Conservation (phyloP, 2,888 invertebrate species). For the Theristus sp. region DNA sequence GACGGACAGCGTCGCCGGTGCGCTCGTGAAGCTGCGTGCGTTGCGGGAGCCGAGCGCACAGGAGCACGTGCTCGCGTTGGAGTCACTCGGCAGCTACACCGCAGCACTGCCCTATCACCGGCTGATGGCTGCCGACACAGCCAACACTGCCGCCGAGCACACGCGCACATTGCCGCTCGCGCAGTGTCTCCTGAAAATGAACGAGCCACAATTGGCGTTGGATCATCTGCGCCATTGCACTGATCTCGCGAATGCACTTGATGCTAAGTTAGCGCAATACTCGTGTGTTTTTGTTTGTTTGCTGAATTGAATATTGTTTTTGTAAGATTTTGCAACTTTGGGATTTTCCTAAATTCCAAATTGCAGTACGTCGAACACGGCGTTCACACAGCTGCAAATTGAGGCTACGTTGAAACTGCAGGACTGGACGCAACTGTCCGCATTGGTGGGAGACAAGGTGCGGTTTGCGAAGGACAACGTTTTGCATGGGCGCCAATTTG, state of each 20-base stretch:
- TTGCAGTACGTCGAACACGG: no score
- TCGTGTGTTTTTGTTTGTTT: no score
- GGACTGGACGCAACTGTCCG: slow-evolving; percentile 56
- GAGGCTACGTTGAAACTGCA: slow-evolving; percentile 75
- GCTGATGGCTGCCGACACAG: background rate
- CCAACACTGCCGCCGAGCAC: background rate
- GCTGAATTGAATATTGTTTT: no score
- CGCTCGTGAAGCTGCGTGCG: slow-evolving; percentile 35
- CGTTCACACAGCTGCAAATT: slow-evolving; percentile 36
- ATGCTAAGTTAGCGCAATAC: no score
- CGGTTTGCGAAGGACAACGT: no score
- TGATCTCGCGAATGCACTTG: background rate
- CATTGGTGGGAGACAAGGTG: slow-evolving; percentile 3
- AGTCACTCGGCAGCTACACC: slow-evolving; percentile 9
- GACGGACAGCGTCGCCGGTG: slow-evolving; percentile 67
- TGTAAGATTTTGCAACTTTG: no score
- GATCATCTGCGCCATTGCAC: background rate
- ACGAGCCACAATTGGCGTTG: slow-evolving; percentile 7
- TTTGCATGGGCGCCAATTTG: no score
- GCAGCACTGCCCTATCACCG: slow-evolving; percentile 10
- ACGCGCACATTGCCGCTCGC: background rate
- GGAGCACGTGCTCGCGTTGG: slow-evolving; percentile 47
- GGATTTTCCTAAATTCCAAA: no score
- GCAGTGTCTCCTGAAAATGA: slow-evolving; percentile 7
- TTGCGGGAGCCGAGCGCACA: slow-evolving; percentile 39